Conservation (phyloP, 2,888 invertebrate genomes). For the Troglohyphantes excavatus region DNA sequence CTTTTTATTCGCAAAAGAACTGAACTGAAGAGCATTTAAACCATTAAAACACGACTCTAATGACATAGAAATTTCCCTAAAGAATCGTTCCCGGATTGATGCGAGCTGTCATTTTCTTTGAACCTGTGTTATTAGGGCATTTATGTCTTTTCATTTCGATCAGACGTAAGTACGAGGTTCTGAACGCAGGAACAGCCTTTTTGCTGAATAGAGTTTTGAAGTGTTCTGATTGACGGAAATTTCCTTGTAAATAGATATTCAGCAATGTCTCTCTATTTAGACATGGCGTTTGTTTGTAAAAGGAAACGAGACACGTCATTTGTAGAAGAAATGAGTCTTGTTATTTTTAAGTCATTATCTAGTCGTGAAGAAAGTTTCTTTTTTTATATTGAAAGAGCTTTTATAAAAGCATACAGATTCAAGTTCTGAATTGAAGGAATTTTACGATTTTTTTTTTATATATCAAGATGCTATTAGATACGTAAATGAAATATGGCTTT, state of each 20-base stretch:
- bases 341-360: not conserved
- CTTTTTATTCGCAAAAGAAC: not conserved
- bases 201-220: constrained; percentile 19
- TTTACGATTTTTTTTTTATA: too few relatives aligned
- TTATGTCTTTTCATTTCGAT: constrained; percentile 31
- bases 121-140: constrained; percentile 31
- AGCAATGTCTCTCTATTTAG: not conserved
- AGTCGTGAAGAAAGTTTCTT: not conserved
- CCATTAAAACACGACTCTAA: not conserved
- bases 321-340: not conserved
- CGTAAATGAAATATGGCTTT: too few relatives aligned
- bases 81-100: constrained; percentile 29
- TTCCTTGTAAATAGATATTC: not conserved
- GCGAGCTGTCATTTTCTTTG: constrained; percentile 42
- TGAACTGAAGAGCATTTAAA: not conserved
- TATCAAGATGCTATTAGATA: too few relatives aligned
- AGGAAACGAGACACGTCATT: not conserved
- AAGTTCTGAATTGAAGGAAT: not conserved
- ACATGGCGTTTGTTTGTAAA: not conserved
- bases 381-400: not conserved
- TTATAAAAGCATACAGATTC: not conserved
- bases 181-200: too few relatives aligned
- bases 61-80: constrained; percentile 20
- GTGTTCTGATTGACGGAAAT: constrained; percentile 7
- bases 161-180: not conserved